These are phyloP conservation scores for Valencia hispanica DNA, from an alignment of 2,797 vertebrate genomes.

Conservation along the genomic window DNA sequence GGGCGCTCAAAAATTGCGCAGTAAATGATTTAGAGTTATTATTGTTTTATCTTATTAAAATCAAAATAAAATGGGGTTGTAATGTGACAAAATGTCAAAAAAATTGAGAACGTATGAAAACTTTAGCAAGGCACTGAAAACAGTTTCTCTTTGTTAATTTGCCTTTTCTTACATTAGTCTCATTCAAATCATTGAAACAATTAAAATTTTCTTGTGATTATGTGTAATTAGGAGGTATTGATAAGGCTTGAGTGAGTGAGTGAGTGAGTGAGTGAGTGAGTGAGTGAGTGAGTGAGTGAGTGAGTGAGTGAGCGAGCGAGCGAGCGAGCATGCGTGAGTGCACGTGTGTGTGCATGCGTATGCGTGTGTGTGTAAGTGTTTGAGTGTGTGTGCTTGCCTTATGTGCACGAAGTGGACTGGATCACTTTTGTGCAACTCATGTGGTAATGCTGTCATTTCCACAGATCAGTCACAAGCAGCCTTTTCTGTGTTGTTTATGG, in stretches of 20 bases:
- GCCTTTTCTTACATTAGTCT: not conserved
- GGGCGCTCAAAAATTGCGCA: not conserved
- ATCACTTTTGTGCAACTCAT: conserved; percentile 62
- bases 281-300: not conserved
- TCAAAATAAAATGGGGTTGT: not conserved
- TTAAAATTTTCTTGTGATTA: conserved; percentile 21
- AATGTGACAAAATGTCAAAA: not conserved
- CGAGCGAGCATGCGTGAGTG: not conserved
- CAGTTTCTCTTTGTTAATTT: not conserved
- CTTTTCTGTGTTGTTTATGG: conserved; percentile 84
- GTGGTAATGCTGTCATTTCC: conserved; percentile 76
- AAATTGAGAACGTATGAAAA: not conserved
- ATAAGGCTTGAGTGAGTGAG: conserved; percentile 9
- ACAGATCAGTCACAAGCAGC: conserved; percentile 82
- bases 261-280: not conserved
- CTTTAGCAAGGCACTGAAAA: not conserved
- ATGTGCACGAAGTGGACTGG: conserved; percentile 21
- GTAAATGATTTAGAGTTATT: not conserved
- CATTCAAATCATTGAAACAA: not conserved
- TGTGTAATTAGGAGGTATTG: conserved; percentile 34
- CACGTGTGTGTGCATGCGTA: not conserved
- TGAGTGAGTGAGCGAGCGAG: not conserved
- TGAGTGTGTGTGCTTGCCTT: not conserved
- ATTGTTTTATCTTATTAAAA: not conserved
- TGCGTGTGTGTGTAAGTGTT: not conserved